Conservation (phyloP, 92 coral and sea anemone species). For the Paragorgia papillata region DNA sequence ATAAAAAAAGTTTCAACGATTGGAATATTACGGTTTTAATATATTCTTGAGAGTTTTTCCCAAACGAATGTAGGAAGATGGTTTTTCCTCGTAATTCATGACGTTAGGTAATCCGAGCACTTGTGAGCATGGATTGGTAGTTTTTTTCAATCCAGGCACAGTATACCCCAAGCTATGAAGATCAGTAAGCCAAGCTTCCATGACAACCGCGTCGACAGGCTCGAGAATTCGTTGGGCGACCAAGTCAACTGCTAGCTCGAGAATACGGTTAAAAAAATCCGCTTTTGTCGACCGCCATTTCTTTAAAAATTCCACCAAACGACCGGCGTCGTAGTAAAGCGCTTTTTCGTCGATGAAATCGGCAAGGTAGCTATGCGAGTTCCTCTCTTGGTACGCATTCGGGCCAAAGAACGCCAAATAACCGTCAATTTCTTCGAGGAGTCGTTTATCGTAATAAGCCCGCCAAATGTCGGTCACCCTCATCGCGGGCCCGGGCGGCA, state of each 20-base stretch:
- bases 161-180: constrained; percentile 81
- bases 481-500: constrained; percentile 81
- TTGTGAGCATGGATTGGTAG: constrained; percentile 60
- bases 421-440: constrained; percentile 90
- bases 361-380: constrained; percentile 84
- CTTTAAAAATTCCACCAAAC: constrained; percentile 68
- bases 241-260: constrained; percentile 79
- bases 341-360: constrained; percentile 89
- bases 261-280: constrained; percentile 77
- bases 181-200: constrained; percentile 93
- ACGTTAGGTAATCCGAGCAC: constrained; percentile 32
- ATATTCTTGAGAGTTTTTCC: constrained; percentile 56
- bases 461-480: constrained; percentile 99
- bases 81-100: constrained; percentile 64
- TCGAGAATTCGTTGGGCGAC: constrained; percentile 70
- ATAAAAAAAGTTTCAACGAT: too few species aligned
- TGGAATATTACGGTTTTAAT: too few species aligned
- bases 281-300: constrained; percentile 75
- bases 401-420: constrained; percentile 91
- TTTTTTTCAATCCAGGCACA: constrained; percentile 57
- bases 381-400: constrained; percentile 84
- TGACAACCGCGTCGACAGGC: constrained; percentile 71
- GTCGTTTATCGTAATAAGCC: constrained; percentile 94
- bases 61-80: constrained; percentile 70
- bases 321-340: constrained; percentile 80